phyloP scores from a whole-genome alignment of 2,797 vertebrate species.

The Notolepis coatsorum region DNA sequence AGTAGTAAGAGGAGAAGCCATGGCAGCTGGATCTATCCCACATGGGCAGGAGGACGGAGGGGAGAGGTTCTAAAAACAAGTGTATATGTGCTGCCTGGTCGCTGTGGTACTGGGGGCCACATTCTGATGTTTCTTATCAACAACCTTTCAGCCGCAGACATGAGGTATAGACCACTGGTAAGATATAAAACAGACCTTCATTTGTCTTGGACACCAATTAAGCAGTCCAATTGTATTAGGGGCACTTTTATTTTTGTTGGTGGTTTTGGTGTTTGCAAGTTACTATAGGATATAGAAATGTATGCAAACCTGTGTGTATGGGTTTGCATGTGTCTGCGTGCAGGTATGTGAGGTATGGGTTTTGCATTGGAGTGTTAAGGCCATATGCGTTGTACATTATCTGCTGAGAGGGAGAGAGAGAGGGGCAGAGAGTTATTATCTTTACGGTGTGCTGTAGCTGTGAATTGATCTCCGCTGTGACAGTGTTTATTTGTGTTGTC shows the following conservation, averaged over 20 bases:
- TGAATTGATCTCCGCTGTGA: no score
- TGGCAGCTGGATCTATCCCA: slow-evolving; percentile 73
- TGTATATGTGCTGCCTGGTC: slow-evolving; percentile 49
- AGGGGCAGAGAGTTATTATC: background rate
- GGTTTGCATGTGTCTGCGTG: background rate
- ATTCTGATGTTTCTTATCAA: slow-evolving; percentile 30
- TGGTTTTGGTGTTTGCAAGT: background rate
- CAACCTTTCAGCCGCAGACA: slow-evolving; percentile 53
- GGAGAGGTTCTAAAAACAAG: slow-evolving; percentile 76
- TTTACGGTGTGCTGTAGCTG: background rate
- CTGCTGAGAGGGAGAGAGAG: slow-evolving; percentile 14
- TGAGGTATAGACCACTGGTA: slow-evolving; percentile 83
- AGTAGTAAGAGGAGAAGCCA: slow-evolving; percentile 71
- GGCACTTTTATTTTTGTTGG: background rate
- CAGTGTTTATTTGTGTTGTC: no score
- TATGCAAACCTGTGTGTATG: background rate
- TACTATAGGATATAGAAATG: no score
- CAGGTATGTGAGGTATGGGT: slow-evolving; percentile 10
- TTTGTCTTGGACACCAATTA: background rate
- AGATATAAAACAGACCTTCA: slow-evolving; percentile 41
- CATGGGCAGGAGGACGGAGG: slow-evolving; percentile 49
- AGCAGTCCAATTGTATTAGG: no score
- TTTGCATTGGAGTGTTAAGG: background rate
- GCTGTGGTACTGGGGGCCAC: slow-evolving; percentile 47
- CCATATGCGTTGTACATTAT: background rate